These are phyloP conservation scores for Dexiosoma caninum DNA, from an alignment of 2,888 invertebrate species.

Conservation along the genomic window DNA sequence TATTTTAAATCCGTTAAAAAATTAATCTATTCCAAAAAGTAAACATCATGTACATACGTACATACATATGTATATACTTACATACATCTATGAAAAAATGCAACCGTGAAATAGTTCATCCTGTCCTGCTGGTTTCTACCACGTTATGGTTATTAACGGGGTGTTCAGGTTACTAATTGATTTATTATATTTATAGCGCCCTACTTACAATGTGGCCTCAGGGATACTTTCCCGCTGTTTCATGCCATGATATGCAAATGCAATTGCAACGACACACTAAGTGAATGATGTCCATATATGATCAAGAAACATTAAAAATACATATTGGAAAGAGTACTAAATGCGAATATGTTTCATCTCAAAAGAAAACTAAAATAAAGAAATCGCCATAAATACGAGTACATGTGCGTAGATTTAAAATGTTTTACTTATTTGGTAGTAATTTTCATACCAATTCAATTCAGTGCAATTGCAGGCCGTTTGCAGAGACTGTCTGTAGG, in stretches of 20 bases:
- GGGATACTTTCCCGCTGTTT: not conserved
- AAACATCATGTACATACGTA: no score
- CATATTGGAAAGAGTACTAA: constrained; percentile 1
- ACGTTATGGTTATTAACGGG: no score
- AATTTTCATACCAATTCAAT: constrained; percentile 43
- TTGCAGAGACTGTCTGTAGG: constrained; percentile 1
- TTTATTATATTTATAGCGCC: no score
- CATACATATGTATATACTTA: no score
- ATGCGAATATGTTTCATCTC: constrained; percentile 2
- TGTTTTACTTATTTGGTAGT: constrained; percentile 50
- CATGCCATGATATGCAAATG: constrained; percentile 38
- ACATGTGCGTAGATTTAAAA: constrained; percentile 47
- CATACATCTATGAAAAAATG: no score
- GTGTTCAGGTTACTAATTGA: no score
- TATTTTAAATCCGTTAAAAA: no score
- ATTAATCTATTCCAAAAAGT: no score
- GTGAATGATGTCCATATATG: constrained; percentile 46
- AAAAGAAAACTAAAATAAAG: constrained; percentile 1
- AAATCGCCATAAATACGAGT: constrained; percentile 33
- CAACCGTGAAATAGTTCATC: no score
- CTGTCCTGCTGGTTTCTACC: no score
- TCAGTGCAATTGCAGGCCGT: not conserved
- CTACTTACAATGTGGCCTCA: not conserved
- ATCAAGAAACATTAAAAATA: not conserved
- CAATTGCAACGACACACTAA: constrained; percentile 11